Evolutionary conservation across 2,113 vertebrate species (phyloP).

Genomic region (Felis chaus): DNA sequence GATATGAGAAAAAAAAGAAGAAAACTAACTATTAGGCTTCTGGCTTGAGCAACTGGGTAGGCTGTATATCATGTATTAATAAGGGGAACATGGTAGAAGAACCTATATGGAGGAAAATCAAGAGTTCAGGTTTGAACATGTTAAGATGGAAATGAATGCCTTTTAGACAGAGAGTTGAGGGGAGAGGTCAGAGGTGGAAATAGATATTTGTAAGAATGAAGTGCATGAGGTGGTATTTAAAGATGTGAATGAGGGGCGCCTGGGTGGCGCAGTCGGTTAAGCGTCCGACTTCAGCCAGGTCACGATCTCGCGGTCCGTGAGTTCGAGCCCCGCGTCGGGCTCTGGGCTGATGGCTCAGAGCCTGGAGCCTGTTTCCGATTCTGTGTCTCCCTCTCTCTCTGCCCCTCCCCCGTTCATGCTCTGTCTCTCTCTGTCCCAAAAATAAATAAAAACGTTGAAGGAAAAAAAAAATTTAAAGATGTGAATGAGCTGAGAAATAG

Average conservation of each 20-base stretch:
- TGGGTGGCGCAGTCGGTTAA: no score
- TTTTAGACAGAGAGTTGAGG: not conserved
- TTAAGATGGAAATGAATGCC: not conserved
- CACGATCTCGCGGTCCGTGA: no score
- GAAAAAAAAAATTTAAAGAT: not conserved
- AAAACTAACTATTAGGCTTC: not conserved
- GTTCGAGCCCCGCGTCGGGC: no score
- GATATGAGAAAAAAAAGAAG: not conserved
- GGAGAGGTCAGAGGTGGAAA: not conserved
- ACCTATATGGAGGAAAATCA: not conserved
- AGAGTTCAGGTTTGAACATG: not conserved
- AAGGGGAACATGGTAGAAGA: not conserved
- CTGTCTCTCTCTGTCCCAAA: no score
- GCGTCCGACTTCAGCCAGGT: no score
- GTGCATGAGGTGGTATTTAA: not conserved
- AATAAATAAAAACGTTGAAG: no score
- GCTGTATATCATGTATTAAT: not conserved
- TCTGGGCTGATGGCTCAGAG: no score
- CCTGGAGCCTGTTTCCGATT: no score
- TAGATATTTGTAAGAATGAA: not conserved
- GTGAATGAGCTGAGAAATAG: not conserved
- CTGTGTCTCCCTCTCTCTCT: no score
- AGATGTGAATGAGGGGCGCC: not conserved
- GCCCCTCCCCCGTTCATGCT: no score
- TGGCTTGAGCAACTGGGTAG: not conserved